phyloP scores from a whole-genome alignment of 2,113 vertebrate species.

The Herpailurus yagouaroundi region DNA sequence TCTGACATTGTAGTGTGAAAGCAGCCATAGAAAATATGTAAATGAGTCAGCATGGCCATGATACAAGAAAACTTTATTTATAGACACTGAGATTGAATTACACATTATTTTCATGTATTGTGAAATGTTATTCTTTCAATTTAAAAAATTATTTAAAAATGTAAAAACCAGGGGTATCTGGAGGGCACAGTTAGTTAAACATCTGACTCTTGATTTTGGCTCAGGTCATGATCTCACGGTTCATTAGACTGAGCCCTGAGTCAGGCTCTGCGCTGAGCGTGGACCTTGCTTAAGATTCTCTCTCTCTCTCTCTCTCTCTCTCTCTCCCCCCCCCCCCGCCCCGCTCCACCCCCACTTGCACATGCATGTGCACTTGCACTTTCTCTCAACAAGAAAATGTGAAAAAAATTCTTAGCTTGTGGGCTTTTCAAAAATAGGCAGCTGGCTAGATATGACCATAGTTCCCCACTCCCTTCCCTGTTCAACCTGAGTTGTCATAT shows the following conservation, averaged over 20 bases:
- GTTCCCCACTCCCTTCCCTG: not conserved
- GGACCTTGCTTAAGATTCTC: too few species aligned
- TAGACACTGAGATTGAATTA: not conserved
- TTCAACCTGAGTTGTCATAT: not conserved
- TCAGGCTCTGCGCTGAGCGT: too few species aligned
- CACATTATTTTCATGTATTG: not conserved
- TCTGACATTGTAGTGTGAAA: not conserved
- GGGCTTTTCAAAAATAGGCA: not conserved
- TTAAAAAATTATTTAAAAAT: not conserved
- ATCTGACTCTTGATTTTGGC: too few species aligned
- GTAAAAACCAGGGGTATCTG: not conserved
- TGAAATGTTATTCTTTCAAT: not conserved
- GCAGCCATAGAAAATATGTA: not conserved
- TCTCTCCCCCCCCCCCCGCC: too few species aligned
- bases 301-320: too few species aligned
- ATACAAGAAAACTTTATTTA: not conserved
- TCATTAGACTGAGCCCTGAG: too few species aligned
- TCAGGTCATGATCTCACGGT: too few species aligned
- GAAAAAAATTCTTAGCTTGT: not conserved
- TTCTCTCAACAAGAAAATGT: not conserved
- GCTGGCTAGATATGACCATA: not conserved
- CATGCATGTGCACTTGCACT: too few species aligned
- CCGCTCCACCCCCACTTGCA: too few species aligned
- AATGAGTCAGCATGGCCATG: not conserved
- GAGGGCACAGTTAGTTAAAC: too few species aligned